Percentiles rank a stretch among this genome's conserved stretches.
Conservation (phyloP, 2,888 invertebrate species). For the Orthosia gothica region DNA sequence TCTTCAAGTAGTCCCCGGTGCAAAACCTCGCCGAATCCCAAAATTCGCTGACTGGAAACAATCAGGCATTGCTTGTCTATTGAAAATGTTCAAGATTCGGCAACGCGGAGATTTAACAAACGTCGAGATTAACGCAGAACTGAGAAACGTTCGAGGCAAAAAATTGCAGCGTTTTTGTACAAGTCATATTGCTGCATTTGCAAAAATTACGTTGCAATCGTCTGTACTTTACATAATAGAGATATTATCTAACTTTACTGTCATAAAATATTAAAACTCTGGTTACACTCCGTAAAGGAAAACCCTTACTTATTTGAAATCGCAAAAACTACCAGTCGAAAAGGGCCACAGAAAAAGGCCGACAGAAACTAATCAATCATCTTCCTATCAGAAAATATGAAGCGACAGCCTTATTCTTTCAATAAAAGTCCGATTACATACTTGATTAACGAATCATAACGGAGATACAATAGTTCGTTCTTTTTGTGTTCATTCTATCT, state of each 20-base stretch:
- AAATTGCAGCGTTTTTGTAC: not conserved
- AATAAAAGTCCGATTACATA: conserved; percentile 58
- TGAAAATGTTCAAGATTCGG: conserved; percentile 33
- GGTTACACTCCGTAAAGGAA: not conserved
- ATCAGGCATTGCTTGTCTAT: conserved; percentile 34
- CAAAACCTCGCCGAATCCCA: conserved; percentile 24
- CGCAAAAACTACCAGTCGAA: conserved; percentile 36
- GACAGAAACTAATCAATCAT: conserved; percentile 54
- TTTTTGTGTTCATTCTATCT: not conserved
- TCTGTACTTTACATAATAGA: not conserved
- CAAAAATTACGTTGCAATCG: conserved; percentile 3
- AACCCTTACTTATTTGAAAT: conserved; percentile 25
- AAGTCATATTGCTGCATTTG: not conserved
- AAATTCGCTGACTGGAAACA: conserved; percentile 57
- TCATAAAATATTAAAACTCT: conserved; percentile 12
- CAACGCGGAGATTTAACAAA: conserved; percentile 3
- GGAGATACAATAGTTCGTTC: conserved; percentile 17
- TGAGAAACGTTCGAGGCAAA: not conserved
- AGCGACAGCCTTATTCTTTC: conserved; percentile 38
- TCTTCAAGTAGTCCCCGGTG: conserved; percentile 25
- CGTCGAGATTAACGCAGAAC: not conserved
- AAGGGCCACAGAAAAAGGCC: conserved; percentile 27
- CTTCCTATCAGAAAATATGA: conserved; percentile 49
- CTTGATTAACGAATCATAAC: conserved; percentile 48
- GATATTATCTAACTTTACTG: not conserved